Evolutionary conservation across 2,888 invertebrate genomes (phyloP), one percentile per base, ranked within the genome.

Genomic region (Pseudolycoriella hygida): DNA sequence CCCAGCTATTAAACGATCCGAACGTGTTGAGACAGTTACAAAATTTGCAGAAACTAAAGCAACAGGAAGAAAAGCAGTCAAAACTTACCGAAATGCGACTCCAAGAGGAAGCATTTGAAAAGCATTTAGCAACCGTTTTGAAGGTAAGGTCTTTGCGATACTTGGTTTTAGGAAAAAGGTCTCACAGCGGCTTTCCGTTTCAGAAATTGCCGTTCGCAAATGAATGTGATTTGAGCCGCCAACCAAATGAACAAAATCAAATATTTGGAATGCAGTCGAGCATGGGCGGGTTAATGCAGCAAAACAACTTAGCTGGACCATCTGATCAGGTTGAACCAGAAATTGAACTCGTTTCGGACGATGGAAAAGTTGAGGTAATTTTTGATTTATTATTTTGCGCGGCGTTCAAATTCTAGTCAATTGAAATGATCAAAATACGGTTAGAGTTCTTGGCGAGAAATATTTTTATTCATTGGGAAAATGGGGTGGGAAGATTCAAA

Each of bases 1-100:
- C 62, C 37, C 64, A 66, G 50, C 50, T 64, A 45, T 55, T 89
- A 45, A 80, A 82, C 44, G 88, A 90, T 67, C 87, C 88, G 0
- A 86, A 90, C 66, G 82, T 94, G 39, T 70, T 94, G 61, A 72
- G 90, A 46, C 92, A 93, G 56, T 68, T 94, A 42, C 92, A 93
- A 59, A 88, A 80, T 15, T 63, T 84, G 49, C 82, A 83, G 56
- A 65, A 64, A 50, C 58, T 65, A 45, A 59, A 62, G 47, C 67
- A 68, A 47, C 69, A 70, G 51, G 73, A 76, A 52, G 71, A 77
- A 49, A 77, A 79, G 56, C 70, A 77, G 60, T 67, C 74, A 14
- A 76, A 76, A 56, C 56, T 78, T 42, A 77, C 76, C 50, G 77
- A 78, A 58, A 73, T 80, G 71, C 76, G 77, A 50, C 72, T 78